Conservation (phyloP, 2,797 vertebrate species). For the Telmatherina bonti region DNA sequence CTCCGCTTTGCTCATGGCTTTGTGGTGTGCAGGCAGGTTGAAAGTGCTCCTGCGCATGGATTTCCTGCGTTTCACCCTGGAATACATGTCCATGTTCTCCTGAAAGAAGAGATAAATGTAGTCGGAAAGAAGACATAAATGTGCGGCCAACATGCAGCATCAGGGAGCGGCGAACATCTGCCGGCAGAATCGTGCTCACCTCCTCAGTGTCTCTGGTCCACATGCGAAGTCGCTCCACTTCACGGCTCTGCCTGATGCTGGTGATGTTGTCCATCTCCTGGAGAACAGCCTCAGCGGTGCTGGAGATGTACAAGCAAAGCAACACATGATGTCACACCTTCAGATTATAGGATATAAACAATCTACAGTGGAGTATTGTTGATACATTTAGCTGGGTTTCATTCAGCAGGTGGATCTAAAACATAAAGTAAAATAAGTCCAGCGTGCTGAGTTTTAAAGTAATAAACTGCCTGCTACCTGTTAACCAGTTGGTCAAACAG, state of each 20-base stretch:
- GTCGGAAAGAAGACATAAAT: constrained; percentile 29
- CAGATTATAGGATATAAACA: background rate
- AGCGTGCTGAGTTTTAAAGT: background rate
- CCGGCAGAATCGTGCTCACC: constrained; percentile 78
- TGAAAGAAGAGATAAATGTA: constrained; percentile 58
- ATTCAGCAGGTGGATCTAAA: background rate
- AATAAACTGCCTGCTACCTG: constrained; percentile 83
- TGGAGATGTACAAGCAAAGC: constrained; percentile 50
- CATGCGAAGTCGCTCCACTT: constrained; percentile 97
- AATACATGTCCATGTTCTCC: constrained; percentile 99
- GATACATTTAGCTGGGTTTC: background rate
- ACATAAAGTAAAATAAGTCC: background rate
- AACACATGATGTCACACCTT: background rate
- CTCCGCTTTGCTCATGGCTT: constrained; percentile 91
- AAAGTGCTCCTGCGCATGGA: constrained; percentile 94
- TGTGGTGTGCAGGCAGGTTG: constrained; percentile 94
- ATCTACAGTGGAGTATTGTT: background rate
- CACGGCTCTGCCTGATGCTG: constrained; percentile 93
- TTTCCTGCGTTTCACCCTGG: constrained; percentile 96
- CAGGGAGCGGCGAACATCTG: background rate
- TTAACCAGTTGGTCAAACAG: constrained; percentile 99
- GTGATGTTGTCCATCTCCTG: constrained; percentile 99
- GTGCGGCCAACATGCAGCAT: background rate
- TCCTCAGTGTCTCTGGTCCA: constrained; percentile 97
- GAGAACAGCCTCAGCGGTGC: constrained; percentile 97